These are phyloP conservation scores for Polymixis flavicincta DNA, from an alignment of 2,888 invertebrate species.

Conservation along the genomic window DNA sequence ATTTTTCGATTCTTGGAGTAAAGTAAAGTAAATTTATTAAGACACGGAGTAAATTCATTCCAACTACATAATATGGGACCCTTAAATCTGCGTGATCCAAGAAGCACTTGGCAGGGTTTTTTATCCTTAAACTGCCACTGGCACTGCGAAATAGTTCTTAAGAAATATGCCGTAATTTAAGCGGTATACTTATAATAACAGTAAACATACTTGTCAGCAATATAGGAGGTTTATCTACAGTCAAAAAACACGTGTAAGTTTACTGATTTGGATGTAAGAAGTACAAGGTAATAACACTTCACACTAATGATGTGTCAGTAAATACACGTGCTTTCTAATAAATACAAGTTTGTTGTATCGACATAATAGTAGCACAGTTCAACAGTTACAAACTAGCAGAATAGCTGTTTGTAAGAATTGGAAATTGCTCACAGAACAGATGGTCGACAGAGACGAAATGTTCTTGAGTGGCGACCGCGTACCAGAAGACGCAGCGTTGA, in stretches of 20 bases:
- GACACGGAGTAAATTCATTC: neutral
- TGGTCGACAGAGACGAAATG: too few species aligned
- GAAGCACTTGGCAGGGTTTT: neutral
- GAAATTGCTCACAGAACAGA: too few species aligned
- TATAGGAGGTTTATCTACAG: neutral
- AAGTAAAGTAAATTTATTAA: too few species aligned
- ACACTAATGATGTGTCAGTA: neutral
- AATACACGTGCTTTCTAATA: neutral
- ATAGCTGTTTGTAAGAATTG: neutral
- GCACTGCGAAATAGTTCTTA: neutral
- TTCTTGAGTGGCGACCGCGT: too few species aligned
- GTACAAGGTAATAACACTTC: neutral
- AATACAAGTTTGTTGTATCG: neutral
- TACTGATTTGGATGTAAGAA: slow-evolving; percentile 1
- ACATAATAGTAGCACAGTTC: neutral
- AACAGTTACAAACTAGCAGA: neutral
- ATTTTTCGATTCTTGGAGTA: too few species aligned
- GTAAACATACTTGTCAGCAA: neutral
- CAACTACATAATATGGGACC: neutral
- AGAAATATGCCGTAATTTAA: neutral
- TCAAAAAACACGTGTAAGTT: slow-evolving; percentile 2
- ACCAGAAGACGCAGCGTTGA: neutral
- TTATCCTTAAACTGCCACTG: neutral
- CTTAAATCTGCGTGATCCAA: neutral
- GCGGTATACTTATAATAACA: neutral